Evolutionary conservation across 2,113 vertebrate genomes (phyloP), one percentile per base, ranked within the genome.

Genomic region (Paramisgurnus dabryanus): DNA sequence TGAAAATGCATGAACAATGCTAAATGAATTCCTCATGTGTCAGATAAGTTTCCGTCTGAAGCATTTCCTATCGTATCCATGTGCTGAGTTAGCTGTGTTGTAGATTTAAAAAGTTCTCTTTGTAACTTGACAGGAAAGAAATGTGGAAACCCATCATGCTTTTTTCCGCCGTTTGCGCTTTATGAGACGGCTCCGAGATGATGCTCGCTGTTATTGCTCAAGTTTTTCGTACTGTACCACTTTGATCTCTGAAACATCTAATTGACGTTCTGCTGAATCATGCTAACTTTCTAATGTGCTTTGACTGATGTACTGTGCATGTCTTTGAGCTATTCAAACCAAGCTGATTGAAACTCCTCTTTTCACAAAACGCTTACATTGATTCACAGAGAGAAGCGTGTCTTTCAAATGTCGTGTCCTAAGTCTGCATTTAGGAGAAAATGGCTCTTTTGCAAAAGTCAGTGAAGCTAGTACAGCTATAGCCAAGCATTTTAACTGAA

Each of bases 1-100:
- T 49, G 34, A n/a, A 85, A 72, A 80, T 77, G 71, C 71, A 11
- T 80, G 77, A 79, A 71, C 22, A 64, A 50, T 81, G 53, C 43
- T 61, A 76, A 67, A 78, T 78, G 22, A 80, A 66, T 80, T 58
- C 65, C 58, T 82, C 58, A 81, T 47, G 50, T 79, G 80, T 79
- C 80, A 85, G 71, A 61, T 66, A 66, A 53, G 66, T 82, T 66
- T 83, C 66, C 63, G 45, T 79, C 5, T 34, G 65, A 70, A 57
- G 76, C 43, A 65, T 75, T 79, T 76, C 49, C 65, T 17, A 66
- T 43, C 45, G 27, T 57, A 65, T 50, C 67, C 22, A 81, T 79
- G 75, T 80, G 88, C 87, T 83, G 86, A 87, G 80, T 84, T 55
- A 64, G 89, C 84, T 69, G 76, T 84, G 82, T 79, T 61, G 75